Percentiles rank a stretch among this genome's conserved stretches.
Evolutionary conservation across 2,888 invertebrate species (phyloP).

Genomic region (Tiphia femorata): DNA sequence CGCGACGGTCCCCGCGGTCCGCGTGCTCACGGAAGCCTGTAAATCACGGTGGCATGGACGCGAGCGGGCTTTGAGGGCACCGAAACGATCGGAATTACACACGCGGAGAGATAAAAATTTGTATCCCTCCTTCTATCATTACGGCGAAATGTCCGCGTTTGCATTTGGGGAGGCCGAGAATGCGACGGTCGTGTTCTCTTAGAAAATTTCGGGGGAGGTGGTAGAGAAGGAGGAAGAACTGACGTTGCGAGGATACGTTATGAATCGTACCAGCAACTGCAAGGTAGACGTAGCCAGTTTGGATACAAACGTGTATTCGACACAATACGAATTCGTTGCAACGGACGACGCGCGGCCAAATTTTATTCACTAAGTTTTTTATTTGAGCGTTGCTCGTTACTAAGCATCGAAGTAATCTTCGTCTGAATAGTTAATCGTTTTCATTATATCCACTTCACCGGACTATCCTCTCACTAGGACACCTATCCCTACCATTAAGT

Average conservation of each 20-base stretch:
- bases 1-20: neutral
- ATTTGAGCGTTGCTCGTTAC: no score
- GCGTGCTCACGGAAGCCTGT: neutral
- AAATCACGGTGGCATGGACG: neutral
- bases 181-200: no score
- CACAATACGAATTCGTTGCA: no score
- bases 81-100: neutral
- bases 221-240: neutral
- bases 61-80: neutral
- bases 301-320: no score
- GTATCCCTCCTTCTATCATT: neutral
- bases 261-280: no score
- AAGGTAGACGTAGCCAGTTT: no score
- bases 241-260: no score
- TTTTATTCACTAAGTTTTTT: no score
- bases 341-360: no score
- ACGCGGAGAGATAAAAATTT: neutral
- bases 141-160: neutral
- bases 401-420: no score
- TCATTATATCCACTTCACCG: neutral
- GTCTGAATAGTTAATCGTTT: neutral
- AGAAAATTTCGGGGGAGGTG: no score
- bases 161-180: neutral
- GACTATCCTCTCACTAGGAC: neutral
- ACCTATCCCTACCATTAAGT: no score